Base-by-base conservation (phyloP, 2,113 vertebrate genomes). In the Cyanocitta stelleri region DNA sequence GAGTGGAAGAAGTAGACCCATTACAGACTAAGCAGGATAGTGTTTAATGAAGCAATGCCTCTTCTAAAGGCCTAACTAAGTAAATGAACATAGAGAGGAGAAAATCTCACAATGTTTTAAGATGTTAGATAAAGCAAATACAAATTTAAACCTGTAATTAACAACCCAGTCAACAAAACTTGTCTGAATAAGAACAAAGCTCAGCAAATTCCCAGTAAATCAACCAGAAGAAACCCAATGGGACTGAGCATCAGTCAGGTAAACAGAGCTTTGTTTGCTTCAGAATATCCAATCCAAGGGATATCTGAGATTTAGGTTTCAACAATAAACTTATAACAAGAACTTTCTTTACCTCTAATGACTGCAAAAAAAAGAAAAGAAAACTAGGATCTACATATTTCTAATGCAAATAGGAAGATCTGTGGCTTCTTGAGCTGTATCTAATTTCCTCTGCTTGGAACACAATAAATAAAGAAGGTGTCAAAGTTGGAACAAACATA, bases 41-140 rank as follows among this genome's bases (percentile, higher is more conserved):
- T 67, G 88, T 86, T 95, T 92, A 94, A 93, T 92, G 94, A 95
- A 88, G 92, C 90, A 86, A 54, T 29, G 33, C n/a, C 43, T 93
- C 72, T 84, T 93, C 63, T 71, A 66, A 93, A 90, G 59, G 64
- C 35, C 66, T 51, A 63, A 84, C 26, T 74, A 76, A 80, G 63
- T 39, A 92, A 92, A 93, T 74, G 33, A 63, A 72, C 73, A 66
- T 16, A 80, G 39, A 74, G 43, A 64, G 32, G 32, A 66, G 62
- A 92, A 91, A 93, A 83, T 19, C 20, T 72, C 17, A 0, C 21
- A 22, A 24, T 69, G 43, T 77, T 93, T 71, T 71, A 84, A 84
- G 68, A 46, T 71, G 67, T 77, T 81, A 79, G 49, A 71, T 73
- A 76, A 39, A 91, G 29, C 49, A 94, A 95, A 92, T 27, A 85